Base-by-base conservation (phyloP, 1,140 invertebrate genomes). In the Rhynchophorus ferrugineus region DNA sequence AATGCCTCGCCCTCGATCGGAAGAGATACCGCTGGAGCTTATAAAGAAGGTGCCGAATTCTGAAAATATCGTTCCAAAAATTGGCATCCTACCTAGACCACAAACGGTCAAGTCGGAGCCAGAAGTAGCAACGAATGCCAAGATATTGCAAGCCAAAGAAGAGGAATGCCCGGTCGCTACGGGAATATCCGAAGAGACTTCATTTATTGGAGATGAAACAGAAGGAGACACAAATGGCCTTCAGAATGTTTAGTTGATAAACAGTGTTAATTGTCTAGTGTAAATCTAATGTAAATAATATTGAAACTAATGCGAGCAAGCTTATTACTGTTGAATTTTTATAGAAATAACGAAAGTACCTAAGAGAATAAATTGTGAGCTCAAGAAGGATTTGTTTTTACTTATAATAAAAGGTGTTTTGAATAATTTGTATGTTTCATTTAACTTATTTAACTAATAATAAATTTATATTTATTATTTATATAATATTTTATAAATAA, bases 1-100 rank as follows among this genome's bases (percentile, higher is more conserved):
- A 60, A 77, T 79, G 67, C 86, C 82, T n/a, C 75, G 82, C 54
- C 84, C 82, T 9, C 77, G 81, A 16, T 87, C 81, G 37, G 85
- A 87, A 64, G 89, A 92, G 62, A 93, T 93, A 33, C 89, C 88
- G 0, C 64, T 93, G 3, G 89, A 91, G 65, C 58, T 70, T 13
- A 73, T 73, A 13, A 71, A 71, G 20, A 73, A 73, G 48, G 65
- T 71, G 20, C 64, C 71, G 1, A 62, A 54, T 58, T 60, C 63
- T 14, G 58, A 71, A 3, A 63, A 73, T 51, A 70, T 66, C 57
- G 62, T 62, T 16, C 63, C 67, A n/a, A 67, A 68, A 57, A 64
- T 69, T 36, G 53, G 61, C 8, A 64, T 66, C 38, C 24, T 59
- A 62, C 69, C 57, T 58, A 67, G 68, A 36, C 66, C 69, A 2